phyloP scores from a whole-genome alignment of 2,113 vertebrate genomes.

The Triplophysa siluroides region DNA sequence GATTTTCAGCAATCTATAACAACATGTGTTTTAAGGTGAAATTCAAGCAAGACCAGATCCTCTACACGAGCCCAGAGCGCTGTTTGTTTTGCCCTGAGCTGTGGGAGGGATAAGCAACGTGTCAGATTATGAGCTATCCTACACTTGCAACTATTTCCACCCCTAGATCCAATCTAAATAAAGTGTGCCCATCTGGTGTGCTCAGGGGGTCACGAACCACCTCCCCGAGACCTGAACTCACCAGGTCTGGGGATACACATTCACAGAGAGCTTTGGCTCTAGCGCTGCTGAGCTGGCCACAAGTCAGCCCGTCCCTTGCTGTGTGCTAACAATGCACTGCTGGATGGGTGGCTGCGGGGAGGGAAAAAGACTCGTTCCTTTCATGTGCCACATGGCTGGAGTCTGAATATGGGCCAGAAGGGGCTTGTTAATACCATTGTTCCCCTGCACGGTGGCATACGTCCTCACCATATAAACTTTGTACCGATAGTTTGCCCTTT shows the following conservation, averaged over 20 bases:
- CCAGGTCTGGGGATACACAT: slow-evolving; percentile 74
- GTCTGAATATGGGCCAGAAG: slow-evolving; percentile 81
- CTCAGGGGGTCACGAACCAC: slow-evolving; percentile 64
- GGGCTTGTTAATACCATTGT: slow-evolving; percentile 84
- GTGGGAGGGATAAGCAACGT: slow-evolving; percentile 9
- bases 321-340: slow-evolving; percentile 82
- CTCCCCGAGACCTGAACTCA: slow-evolving; percentile 53
- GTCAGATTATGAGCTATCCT: slow-evolving; percentile 38
- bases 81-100: slow-evolving; percentile 35
- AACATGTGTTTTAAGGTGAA: neutral
- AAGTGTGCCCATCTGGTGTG: slow-evolving; percentile 82
- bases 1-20: neutral
- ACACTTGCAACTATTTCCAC: slow-evolving; percentile 46
- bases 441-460: slow-evolving; percentile 69
- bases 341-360: slow-evolving; percentile 68
- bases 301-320: slow-evolving; percentile 81
- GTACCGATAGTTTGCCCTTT: slow-evolving; percentile 82
- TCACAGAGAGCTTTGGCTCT: slow-evolving; percentile 75
- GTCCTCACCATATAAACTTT: slow-evolving; percentile 75
- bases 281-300: slow-evolving; percentile 77
- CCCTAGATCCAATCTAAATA: slow-evolving; percentile 80
- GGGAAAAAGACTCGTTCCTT: slow-evolving; percentile 73
- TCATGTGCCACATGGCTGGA: slow-evolving; percentile 84
- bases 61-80: neutral
- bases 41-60: neutral